Conservation (phyloP, 1,140 invertebrate species). For the Penaeus vannamei region DNA sequence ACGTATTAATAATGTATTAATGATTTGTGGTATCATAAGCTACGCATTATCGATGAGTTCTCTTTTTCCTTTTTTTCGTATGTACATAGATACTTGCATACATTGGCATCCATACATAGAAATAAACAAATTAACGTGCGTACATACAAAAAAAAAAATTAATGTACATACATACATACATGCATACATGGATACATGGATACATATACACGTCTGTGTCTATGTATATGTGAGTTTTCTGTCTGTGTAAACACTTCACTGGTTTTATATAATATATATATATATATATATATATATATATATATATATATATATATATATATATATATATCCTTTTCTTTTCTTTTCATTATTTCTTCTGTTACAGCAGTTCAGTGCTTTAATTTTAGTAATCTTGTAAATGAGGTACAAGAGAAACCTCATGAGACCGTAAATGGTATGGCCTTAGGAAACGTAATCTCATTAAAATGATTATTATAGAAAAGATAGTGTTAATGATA, state of each 20-base stretch:
- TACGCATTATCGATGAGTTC: too few relatives aligned
- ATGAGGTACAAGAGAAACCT: too few relatives aligned
- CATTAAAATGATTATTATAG: too few relatives aligned
- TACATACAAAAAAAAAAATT: conserved; percentile 5
- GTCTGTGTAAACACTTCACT: not conserved
- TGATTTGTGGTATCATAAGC: too few relatives aligned
- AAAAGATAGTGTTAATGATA: too few relatives aligned
- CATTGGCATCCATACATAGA: too few relatives aligned
- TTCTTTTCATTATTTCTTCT: not conserved
- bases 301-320: not conserved
- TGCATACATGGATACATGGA: not conserved
- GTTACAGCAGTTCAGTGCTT: too few relatives aligned
- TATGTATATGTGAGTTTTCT: not conserved
- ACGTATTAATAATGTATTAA: too few relatives aligned
- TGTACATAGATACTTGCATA: not conserved
- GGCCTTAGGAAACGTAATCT: too few relatives aligned
- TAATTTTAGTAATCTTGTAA: too few relatives aligned
- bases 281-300: conserved; percentile 17
- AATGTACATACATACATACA: conserved; percentile 34
- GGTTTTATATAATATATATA: not conserved
- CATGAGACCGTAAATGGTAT: too few relatives aligned
- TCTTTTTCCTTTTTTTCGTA: too few relatives aligned
- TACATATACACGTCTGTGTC: not conserved
- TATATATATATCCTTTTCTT: not conserved
- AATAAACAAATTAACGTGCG: not conserved